These are phyloP conservation scores for Hipposideros larvatus DNA, from an alignment of 2,797 vertebrate species.

Conservation along the genomic window DNA sequence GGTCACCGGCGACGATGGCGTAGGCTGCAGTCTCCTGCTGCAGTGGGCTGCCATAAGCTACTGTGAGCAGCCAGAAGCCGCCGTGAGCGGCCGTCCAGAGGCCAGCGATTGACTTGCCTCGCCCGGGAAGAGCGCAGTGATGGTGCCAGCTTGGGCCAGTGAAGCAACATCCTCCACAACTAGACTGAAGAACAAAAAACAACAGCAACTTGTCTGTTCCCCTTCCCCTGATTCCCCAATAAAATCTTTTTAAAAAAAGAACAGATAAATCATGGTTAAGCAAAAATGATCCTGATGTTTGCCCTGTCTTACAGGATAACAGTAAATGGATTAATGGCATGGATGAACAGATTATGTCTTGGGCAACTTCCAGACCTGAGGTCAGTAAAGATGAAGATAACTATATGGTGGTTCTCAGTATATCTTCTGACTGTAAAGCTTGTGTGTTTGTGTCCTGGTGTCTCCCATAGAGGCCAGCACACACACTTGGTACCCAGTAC, in stretches of 20 bases:
- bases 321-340: constrained; percentile 96
- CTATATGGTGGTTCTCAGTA: background rate
- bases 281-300: background rate
- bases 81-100: no score
- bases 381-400: constrained; percentile 85
- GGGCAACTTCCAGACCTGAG: constrained; percentile 98
- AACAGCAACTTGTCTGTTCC: no score
- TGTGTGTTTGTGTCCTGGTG: constrained; percentile 19
- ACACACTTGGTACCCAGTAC: background rate
- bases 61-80: no score
- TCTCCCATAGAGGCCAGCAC: background rate
- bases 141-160: no score
- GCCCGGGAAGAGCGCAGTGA: no score
- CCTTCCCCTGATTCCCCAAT: no score
- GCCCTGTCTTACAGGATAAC: constrained; percentile 93
- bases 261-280: background rate
- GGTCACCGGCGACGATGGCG: no score
- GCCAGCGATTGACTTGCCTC: no score
- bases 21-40: no score
- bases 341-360: constrained; percentile 99
- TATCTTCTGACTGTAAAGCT: constrained; percentile 41
- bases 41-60: no score
- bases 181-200: no score
- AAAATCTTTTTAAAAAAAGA: background rate
- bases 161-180: no score